Evolutionary conservation across 2,113 vertebrate genomes (phyloP), one percentile per base, ranked within the genome.

Genomic region (Blennius ocellaris): DNA sequence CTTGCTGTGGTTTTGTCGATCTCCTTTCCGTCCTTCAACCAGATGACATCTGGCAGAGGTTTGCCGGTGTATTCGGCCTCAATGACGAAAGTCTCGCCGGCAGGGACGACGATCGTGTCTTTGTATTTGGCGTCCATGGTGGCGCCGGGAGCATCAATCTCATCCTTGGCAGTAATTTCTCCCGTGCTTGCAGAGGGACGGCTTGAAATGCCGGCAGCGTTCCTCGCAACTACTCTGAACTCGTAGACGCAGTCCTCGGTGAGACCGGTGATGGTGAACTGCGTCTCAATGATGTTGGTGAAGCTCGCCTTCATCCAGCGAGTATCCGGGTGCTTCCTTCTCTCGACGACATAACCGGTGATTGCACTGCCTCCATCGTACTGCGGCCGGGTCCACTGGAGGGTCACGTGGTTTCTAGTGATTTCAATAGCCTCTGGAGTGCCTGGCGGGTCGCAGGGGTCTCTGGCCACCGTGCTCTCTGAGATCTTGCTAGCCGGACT

Each of bases 271-370:
- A 95, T 84, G 68, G 95, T 97, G 89, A 95, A 99, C 86, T 98
- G 96, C 61, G 96, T 97, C 58, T 96, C 95, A 80, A 96, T 90
- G 15, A 99, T 94, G 75, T 98, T 99, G 55, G 97, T 95, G 83
- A 98, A 99, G 86, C 96, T 99, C 76, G 97, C 97, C 91, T 99
- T 99, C 97, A 98, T 99, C 98, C 98, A 99, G 7, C 96, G 97
- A 69, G 93, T 96, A 56, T 98, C 97, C 82, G 98, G 97, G 14
- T 97, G 89, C 72, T 98, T 97, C 89, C 94, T 98, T 90, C 95
- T 97, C 86, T 99, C 97, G 68, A 99, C 91, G 65, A 95, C 71
- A 85, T 99, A 99, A 56, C 98, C 97, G 78, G 97, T 99, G 80
- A 99, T 96, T 83, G 90, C 92, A 89, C 96, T 98, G 62, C 98